Conservation (phyloP, 2,113 vertebrate species). For the Tachysurus vachellii region DNA sequence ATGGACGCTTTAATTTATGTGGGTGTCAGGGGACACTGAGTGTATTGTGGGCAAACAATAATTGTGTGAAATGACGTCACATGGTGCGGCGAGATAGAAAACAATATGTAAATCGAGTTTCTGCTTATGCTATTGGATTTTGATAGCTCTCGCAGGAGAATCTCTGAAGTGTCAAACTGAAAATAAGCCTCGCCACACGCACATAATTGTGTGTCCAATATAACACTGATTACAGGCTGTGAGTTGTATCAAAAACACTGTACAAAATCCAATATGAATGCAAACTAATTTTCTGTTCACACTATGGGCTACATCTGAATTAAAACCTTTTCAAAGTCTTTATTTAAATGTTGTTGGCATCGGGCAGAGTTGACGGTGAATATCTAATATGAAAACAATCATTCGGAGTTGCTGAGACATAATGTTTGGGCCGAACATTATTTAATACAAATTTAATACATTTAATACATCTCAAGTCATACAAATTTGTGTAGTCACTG, state of each 20-base stretch:
- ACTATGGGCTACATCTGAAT: neutral
- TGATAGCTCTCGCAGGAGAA: neutral
- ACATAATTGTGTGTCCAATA: constrained; percentile 1
- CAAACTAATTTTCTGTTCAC: neutral
- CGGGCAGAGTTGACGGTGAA: neutral
- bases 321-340: neutral
- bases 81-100: neutral
- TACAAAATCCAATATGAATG: neutral
- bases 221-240: neutral
- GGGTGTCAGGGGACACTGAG: neutral
- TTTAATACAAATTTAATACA: neutral
- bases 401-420: neutral
- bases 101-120: constrained; percentile 1
- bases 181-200: neutral
- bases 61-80: neutral
- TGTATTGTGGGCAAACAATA: neutral
- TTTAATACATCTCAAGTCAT: neutral
- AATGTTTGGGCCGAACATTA: neutral
- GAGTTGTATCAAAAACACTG: neutral
- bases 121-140: neutral
- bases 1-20: neutral
- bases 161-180: neutral
- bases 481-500: neutral
- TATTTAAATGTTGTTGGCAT: neutral
- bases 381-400: neutral